Percentiles rank a stretch among this genome's conserved stretches.
phyloP scores from a whole-genome alignment of 2,888 invertebrate genomes.

The Poecilobothrus nobilitatus region DNA sequence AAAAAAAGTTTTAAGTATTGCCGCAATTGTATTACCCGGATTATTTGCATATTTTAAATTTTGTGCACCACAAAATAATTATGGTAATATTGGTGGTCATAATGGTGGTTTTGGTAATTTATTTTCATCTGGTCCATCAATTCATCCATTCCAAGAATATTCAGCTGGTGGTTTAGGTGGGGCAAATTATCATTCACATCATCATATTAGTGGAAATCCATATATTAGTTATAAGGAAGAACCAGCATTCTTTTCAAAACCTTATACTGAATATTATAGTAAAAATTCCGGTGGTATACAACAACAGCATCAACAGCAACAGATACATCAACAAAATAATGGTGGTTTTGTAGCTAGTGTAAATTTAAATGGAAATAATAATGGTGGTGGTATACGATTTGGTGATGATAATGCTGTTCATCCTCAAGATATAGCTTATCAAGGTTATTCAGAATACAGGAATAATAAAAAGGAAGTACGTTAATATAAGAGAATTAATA shows the following conservation, averaged over 20 bases:
- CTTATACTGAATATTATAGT: slow-evolving; percentile 44
- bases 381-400: slow-evolving; percentile 50
- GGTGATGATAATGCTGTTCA: slow-evolving; percentile 46
- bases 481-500: neutral
- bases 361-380: slow-evolving; percentile 31
- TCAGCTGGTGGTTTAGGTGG: slow-evolving; percentile 66
- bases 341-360: slow-evolving; percentile 28
- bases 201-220: slow-evolving; percentile 35
- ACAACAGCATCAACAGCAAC: neutral
- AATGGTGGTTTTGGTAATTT: slow-evolving; percentile 29
- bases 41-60: slow-evolving; percentile 77
- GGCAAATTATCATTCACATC: slow-evolving; percentile 51
- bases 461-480: slow-evolving; percentile 45
- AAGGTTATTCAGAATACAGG: slow-evolving; percentile 60
- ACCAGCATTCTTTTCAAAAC: slow-evolving; percentile 37
- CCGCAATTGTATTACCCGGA: slow-evolving; percentile 70
- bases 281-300: slow-evolving; percentile 36
- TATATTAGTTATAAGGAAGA: slow-evolving; percentile 33
- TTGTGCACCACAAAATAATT: slow-evolving; percentile 62
- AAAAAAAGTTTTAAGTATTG: slow-evolving; percentile 72
- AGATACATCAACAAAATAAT: slow-evolving; percentile 26
- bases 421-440: slow-evolving; percentile 63
- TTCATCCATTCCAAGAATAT: slow-evolving; percentile 52
- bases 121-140: slow-evolving; percentile 31
- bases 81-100: slow-evolving; percentile 39